Evolutionary conservation across 2,113 vertebrate species (phyloP).

Genomic region (Actinemys pallida): DNA sequence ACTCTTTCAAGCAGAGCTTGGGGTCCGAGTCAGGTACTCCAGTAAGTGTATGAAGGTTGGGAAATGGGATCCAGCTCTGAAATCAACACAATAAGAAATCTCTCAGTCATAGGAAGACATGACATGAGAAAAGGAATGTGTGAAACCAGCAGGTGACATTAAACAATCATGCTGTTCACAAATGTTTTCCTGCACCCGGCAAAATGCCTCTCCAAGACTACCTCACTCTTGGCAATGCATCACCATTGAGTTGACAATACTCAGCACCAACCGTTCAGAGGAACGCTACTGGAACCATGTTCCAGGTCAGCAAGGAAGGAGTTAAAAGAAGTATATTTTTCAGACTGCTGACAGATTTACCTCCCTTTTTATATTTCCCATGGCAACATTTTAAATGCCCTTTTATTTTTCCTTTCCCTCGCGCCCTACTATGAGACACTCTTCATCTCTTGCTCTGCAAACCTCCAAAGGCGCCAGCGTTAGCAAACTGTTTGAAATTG

Average conservation of each 20-base stretch:
- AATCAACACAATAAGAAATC: neutral
- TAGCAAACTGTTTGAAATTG: conserved; percentile 5
- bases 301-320: too few relatives aligned
- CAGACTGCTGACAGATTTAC: accelerated
- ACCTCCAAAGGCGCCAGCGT: neutral
- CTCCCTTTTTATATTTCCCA: neutral
- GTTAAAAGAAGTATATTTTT: neutral
- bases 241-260: neutral
- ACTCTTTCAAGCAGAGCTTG: too few relatives aligned
- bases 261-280: neutral
- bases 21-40: neutral
- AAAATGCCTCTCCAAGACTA: neutral
- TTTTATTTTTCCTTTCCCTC: neutral
- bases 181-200: neutral
- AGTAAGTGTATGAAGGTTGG: neutral
- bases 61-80: neutral
- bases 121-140: neutral
- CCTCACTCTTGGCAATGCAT: neutral
- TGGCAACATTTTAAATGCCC: neutral
- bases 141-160: neutral
- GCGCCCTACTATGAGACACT: neutral
- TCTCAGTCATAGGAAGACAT: neutral
- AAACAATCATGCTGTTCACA: neutral
- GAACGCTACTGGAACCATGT: neutral
- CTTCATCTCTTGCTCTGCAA: neutral